Evolutionary conservation across 2,113 vertebrate genomes (phyloP).

Genomic region (Perca schrenkii): DNA sequence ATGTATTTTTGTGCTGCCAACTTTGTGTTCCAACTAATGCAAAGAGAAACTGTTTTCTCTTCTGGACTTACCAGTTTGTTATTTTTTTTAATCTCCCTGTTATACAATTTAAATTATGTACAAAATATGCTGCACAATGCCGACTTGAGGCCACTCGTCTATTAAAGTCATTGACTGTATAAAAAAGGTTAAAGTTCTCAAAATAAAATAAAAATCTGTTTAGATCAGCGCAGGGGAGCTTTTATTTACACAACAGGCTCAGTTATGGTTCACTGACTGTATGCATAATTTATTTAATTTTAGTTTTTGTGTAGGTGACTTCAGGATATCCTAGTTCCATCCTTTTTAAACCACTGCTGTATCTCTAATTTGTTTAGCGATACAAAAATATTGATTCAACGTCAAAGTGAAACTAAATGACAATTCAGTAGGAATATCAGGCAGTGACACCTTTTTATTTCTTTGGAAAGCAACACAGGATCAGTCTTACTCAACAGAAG

Average conservation of each 20-base stretch:
- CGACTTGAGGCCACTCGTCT: neutral
- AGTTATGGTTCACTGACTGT: neutral
- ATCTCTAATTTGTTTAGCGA: neutral
- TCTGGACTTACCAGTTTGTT: slow-evolving; percentile 29
- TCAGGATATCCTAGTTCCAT: slow-evolving; percentile 29
- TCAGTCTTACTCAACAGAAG: neutral
- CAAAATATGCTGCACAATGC: neutral
- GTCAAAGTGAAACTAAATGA: neutral
- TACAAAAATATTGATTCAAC: neutral
- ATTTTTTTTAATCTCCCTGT: neutral
- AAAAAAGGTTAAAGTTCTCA: neutral
- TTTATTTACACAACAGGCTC: slow-evolving; percentile 29
- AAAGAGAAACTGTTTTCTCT: neutral
- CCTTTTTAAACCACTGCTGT: neutral
- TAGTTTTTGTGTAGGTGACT: neutral
- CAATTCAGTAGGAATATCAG: neutral
- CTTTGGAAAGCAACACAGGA: neutral
- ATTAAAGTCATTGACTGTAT: neutral
- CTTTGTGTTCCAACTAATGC: neutral
- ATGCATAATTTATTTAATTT: neutral
- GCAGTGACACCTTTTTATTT: neutral
- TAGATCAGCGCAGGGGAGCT: neutral
- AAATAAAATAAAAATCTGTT: neutral
- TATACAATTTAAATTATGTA: neutral
- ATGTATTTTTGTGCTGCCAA: neutral